Conservation (phyloP, 2,113 vertebrate species). For the Monopterus albus region DNA sequence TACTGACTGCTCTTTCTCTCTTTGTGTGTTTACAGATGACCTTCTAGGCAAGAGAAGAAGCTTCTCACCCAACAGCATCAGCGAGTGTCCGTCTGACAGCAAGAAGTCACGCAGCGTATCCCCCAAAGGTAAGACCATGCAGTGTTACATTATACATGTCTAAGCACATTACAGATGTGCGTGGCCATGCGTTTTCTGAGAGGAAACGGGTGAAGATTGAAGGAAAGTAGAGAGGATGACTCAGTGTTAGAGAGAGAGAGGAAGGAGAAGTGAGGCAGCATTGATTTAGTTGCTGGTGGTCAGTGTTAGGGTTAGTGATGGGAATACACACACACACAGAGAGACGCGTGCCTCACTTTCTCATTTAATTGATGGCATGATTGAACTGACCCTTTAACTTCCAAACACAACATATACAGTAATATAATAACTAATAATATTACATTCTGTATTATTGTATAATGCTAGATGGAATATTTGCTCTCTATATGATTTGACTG, state of each 20-base stretch:
- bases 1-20: constrained; percentile 32
- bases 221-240: not conserved
- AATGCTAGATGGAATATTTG: too few species aligned
- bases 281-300: constrained; percentile 17
- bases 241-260: constrained; percentile 12
- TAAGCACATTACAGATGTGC: constrained; percentile 11
- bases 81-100: constrained; percentile 91
- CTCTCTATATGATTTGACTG: not conserved
- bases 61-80: constrained; percentile 92
- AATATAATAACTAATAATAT: not conserved
- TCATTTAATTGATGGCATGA: not conserved
- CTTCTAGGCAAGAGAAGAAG: constrained; percentile 93
- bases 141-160: not conserved
- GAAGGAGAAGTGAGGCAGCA: not conserved
- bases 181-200: not conserved
- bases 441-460: too few species aligned
- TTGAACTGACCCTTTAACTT: too few species aligned
- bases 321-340: constrained; percentile 1
- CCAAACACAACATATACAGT: constrained; percentile 1
- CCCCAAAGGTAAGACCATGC: constrained; percentile 88
- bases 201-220: not conserved
- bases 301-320: constrained; percentile 5
- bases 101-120: constrained; percentile 93
- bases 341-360: not conserved
- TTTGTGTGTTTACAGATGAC: constrained; percentile 84